Conservation (phyloP, 2,113 vertebrate species). For the Delphinus delphis region DNA sequence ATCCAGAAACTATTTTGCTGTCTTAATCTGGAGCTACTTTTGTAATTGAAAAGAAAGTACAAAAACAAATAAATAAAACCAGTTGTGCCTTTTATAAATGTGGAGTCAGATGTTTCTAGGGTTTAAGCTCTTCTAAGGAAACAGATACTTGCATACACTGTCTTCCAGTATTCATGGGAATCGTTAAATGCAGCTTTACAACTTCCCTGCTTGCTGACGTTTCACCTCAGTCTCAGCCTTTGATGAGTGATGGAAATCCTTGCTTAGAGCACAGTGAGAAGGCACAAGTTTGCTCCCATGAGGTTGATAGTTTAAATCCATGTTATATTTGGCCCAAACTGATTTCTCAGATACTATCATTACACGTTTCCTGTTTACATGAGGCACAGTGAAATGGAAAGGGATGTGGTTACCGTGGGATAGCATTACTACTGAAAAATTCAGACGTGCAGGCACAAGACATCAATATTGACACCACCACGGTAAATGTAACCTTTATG, state of each 20-base stretch:
- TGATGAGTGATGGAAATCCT: background rate
- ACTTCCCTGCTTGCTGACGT: background rate
- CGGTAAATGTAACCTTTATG: background rate
- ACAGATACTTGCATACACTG: background rate
- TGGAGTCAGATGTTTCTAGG: background rate
- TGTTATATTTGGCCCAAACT: background rate
- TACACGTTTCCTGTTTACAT: background rate
- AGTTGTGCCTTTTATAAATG: background rate
- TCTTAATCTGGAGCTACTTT: slow-evolving; percentile 26
- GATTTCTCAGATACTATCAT: background rate
- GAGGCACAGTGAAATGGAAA: background rate
- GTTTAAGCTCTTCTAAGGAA: background rate
- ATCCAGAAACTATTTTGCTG: background rate
- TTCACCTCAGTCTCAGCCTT: background rate
- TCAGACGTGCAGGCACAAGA: background rate
- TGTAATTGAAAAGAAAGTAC: slow-evolving; percentile 2
- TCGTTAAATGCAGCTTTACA: background rate
- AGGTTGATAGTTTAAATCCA: slow-evolving; percentile 1
- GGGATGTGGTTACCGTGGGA: background rate
- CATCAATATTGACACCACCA: background rate
- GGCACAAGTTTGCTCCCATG: background rate
- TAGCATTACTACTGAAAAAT: background rate
- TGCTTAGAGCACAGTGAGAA: background rate
- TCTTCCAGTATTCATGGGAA: background rate
- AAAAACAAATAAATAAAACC: slow-evolving; percentile 22